A percentile compares a stretch with the other conserved stretches of the same genome.
phyloP scores from a whole-genome alignment of 2,888 invertebrate genomes.

The Pandemis cinnamomeana region DNA sequence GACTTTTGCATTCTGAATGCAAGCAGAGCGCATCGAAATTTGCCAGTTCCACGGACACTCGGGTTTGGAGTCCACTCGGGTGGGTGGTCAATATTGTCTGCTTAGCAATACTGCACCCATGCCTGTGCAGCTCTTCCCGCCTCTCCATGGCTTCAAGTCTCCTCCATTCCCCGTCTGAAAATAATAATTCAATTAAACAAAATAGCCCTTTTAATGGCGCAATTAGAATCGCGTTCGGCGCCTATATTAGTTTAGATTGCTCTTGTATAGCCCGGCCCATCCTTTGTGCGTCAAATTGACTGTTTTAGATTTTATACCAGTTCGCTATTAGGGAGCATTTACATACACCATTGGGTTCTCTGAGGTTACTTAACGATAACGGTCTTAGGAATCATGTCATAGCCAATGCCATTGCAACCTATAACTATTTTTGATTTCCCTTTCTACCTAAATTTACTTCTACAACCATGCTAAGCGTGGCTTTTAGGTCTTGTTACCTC shows the following conservation, averaged over 20 bases:
- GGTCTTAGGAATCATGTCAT: no score
- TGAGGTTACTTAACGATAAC: not conserved
- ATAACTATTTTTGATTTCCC: no score
- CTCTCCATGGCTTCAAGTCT: constrained; percentile 66
- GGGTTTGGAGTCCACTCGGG: constrained; percentile 75
- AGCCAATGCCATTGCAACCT: no score
- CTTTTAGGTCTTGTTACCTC: no score
- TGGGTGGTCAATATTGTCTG: constrained; percentile 80
- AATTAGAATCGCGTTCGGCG: constrained; percentile 58
- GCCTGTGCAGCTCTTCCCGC: constrained; percentile 74
- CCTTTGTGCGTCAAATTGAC: constrained; percentile 60
- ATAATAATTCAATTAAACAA: constrained; percentile 47
- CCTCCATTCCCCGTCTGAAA: constrained; percentile 45
- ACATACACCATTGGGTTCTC: not conserved
- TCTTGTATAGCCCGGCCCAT: constrained; percentile 41
- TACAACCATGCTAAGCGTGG: no score
- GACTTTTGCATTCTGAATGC: constrained; percentile 70
- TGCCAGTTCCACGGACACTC: constrained; percentile 78
- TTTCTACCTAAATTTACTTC: no score
- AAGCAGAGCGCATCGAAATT: constrained; percentile 75
- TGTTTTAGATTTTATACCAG: constrained; percentile 64
- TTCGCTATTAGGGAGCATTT: constrained; percentile 43
- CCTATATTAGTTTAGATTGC: constrained; percentile 57
- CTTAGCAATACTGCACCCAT: constrained; percentile 79
- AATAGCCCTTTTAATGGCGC: constrained; percentile 53